These are phyloP conservation scores for Cantharis lateralis DNA, from an alignment of 2,888 invertebrate genomes.

Conservation along the genomic window DNA sequence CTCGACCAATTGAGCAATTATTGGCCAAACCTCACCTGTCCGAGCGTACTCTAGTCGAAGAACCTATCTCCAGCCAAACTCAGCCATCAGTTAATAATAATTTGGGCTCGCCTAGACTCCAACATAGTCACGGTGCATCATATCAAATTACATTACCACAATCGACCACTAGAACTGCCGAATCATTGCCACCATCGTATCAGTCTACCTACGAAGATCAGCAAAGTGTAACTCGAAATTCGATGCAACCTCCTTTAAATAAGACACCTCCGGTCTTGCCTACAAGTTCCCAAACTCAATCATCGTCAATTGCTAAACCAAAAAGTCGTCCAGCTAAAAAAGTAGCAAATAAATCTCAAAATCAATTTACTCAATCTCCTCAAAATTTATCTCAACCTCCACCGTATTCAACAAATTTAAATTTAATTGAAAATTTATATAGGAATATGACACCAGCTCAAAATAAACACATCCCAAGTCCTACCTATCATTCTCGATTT, in stretches of 20 bases:
- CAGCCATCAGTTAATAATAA: not conserved
- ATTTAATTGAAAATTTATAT: too few species aligned
- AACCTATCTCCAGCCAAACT: not conserved
- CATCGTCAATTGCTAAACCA: too few species aligned
- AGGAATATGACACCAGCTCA: too few species aligned
- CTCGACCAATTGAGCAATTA: not conserved
- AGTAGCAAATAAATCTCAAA: not conserved
- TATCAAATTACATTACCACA: not conserved
- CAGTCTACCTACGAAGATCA: not conserved
- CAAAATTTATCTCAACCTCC: not conserved
- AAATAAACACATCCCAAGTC: too few species aligned
- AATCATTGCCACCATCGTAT: not conserved
- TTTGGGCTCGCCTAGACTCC: not conserved
- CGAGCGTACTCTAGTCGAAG: not conserved
- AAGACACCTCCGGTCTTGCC: too few species aligned
- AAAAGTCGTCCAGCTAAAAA: not conserved
- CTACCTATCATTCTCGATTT: too few species aligned
- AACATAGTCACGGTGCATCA: not conserved
- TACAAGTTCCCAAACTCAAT: too few species aligned
- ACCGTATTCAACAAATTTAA: not conserved
- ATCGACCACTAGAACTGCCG: not conserved
- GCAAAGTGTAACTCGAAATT: too few species aligned
- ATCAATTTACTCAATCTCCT: not conserved
- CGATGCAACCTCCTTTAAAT: too few species aligned
- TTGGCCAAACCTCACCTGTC: not conserved